Evolutionary conservation across 2,888 invertebrate genomes (phyloP).

Genomic region (Myathropa florea): DNA sequence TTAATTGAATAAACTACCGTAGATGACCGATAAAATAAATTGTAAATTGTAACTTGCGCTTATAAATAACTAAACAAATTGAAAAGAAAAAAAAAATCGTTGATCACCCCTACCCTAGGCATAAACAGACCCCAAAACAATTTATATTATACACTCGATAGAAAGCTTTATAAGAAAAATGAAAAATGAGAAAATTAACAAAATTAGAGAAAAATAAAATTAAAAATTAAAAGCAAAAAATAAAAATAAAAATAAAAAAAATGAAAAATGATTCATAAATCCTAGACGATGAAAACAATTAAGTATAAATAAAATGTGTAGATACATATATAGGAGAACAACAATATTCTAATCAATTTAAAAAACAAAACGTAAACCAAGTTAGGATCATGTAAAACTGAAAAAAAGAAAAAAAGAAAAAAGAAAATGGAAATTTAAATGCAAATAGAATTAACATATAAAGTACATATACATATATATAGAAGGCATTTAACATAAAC

Average conservation of each 20-base stretch:
- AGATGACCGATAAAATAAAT: slow-evolving; percentile 53
- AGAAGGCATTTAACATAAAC: slow-evolving; percentile 10
- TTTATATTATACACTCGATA: slow-evolving; percentile 65
- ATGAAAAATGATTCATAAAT: slow-evolving; percentile 24
- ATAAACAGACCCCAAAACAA: slow-evolving; percentile 12
- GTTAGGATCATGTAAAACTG: slow-evolving; percentile 3
- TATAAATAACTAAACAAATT: slow-evolving; percentile 13
- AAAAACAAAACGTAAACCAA: slow-evolving; percentile 1
- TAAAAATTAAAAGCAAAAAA: slow-evolving; percentile 35
- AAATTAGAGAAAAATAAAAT: slow-evolving; percentile 30
- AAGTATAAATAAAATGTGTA: slow-evolving; percentile 31
- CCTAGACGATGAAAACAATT: slow-evolving; percentile 59
- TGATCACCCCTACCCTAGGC: slow-evolving; percentile 23
- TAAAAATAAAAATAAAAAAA: not conserved
- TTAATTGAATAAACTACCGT: slow-evolving; percentile 19
- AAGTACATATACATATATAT: slow-evolving; percentile 39
- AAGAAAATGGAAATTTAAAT: not conserved
- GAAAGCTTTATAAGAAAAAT: slow-evolving; percentile 62
- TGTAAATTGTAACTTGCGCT: slow-evolving; percentile 63
- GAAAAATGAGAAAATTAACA: slow-evolving; percentile 6
- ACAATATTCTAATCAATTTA: slow-evolving; percentile 57
- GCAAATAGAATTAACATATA: slow-evolving; percentile 35
- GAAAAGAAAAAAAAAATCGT: slow-evolving; percentile 26
- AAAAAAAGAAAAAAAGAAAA: slow-evolving; percentile 11
- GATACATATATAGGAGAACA: slow-evolving; percentile 42